A percentile compares a stretch with the other conserved stretches of the same genome.
Evolutionary conservation across 2,797 vertebrate genomes (phyloP).

Genomic region (Cyclopterus lumpus): DNA sequence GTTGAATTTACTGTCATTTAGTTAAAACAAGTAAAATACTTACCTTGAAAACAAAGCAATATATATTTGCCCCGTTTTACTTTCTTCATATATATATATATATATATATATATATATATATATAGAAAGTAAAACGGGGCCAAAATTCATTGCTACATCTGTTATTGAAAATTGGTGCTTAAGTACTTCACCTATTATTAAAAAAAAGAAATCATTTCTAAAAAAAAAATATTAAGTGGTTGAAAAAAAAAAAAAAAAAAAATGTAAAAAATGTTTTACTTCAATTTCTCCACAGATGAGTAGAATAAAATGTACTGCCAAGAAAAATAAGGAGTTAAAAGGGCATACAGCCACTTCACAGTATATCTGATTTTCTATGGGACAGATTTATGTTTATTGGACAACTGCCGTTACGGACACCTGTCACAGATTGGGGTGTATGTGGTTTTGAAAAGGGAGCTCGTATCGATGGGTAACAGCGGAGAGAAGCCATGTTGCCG

Average conservation of each 20-base stretch:
- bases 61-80: no score
- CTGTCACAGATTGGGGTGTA: conserved; percentile 53
- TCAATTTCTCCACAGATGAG: conserved; percentile 28
- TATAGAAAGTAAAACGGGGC: conserved; percentile 42
- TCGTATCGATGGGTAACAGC: conserved; percentile 38
- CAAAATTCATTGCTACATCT: conserved; percentile 46
- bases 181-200: conserved; percentile 24
- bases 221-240: neutral
- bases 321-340: conserved; percentile 35
- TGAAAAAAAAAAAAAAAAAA: conserved; percentile 20
- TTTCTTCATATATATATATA: conserved; percentile 13
- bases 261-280: no score
- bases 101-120: conserved; percentile 16
- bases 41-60: conserved; percentile 82
- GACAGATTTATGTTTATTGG: conserved; percentile 59
- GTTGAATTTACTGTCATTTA: conserved; percentile 33
- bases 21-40: conserved; percentile 80
- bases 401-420: conserved; percentile 70
- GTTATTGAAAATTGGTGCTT: conserved; percentile 32
- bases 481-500: conserved; percentile 64
- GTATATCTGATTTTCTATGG: conserved; percentile 45
- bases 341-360: conserved; percentile 57
- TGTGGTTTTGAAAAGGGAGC: conserved; percentile 59
- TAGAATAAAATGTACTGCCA: conserved; percentile 39
- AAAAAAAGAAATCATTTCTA: neutral